Evolutionary conservation across 2,113 vertebrate species (phyloP), one percentile per base, ranked within the genome.

Genomic region (Chamaea fasciata): DNA sequence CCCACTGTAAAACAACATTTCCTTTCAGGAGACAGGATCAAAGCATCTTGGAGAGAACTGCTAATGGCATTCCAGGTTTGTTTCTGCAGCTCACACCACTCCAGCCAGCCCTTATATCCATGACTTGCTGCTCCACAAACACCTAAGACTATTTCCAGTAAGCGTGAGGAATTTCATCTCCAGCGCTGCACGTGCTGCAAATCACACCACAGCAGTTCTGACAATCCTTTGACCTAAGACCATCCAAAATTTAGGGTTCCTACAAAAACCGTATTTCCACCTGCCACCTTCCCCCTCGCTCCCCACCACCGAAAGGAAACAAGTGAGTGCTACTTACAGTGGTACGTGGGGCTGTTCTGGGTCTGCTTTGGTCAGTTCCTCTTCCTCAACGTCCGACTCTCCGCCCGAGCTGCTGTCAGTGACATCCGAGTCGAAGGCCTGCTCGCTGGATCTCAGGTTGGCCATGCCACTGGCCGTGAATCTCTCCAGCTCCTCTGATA

Each of bases 401-500:
- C 99, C 99, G 42, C 99, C 99, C 1, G 99, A 99, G 95, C 99
- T 99, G 97, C 99, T 99, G 95, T 99, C 99, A 2, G 99, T 99
- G 92, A 98, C 98, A 75, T 99, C 99, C 6, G 99, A 99, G 98
- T 99, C 99, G 80, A 99, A 99, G 3, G 99, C 99, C 46, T 97
- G 98, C 92, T 99, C 99, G 6, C 98, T 98, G 63, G 98, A 98
- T n/a, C 98, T 98, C 96, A 99, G 86, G 94, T 98, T 99, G 93
- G 99, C 98, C 74, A 98, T 97, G 27, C 99, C 99, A 14, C 99
- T 99, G 89, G 98, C 97, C 46, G 99, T 99, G 97, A 99, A 98
- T 50, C 98, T 98, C 97, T 99, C 99, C 96, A 99, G 96, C 41
- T 99, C 99, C 74, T 98, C 96, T 5, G 99, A 98, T 95, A 99